Conservation (phyloP, 2,888 invertebrate species). For the Fragum sueziense region DNA sequence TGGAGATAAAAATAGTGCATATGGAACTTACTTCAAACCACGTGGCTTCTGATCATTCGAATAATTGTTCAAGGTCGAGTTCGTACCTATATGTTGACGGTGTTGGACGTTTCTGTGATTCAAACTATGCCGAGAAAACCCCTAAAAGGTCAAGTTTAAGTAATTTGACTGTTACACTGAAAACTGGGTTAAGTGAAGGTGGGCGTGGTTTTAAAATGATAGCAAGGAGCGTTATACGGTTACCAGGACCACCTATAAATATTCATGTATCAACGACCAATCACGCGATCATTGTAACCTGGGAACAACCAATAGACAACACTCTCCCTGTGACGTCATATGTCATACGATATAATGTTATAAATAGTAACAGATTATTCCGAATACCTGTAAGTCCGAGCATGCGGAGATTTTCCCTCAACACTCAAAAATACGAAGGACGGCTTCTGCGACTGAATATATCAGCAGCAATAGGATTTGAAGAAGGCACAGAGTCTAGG, state of each 20-base stretch:
- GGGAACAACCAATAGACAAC: slow-evolving; percentile 39
- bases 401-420: slow-evolving; percentile 42
- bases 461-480: slow-evolving; percentile 28
- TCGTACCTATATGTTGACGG: slow-evolving; percentile 14
- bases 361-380: not conserved
- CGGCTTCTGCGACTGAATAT: slow-evolving; percentile 28
- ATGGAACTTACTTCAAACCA: not conserved
- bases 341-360: slow-evolving; percentile 32
- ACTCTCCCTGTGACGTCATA: slow-evolving; percentile 48
- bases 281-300: slow-evolving; percentile 40
- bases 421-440: slow-evolving; percentile 35
- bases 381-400: slow-evolving; percentile 21
- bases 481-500: slow-evolving; percentile 29
- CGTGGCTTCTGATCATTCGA: too few relatives aligned
- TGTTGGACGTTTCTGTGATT: slow-evolving; percentile 11
- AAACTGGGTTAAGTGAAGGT: slow-evolving; percentile 12
- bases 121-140: not conserved
- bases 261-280: slow-evolving; percentile 9
- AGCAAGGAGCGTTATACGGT: slow-evolving; percentile 8
- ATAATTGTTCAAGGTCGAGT: not conserved
- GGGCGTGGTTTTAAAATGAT: slow-evolving; percentile 39
- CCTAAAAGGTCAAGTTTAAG: not conserved
- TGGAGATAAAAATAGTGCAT: not conserved
- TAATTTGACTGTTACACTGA: slow-evolving; percentile 21
- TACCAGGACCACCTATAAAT: slow-evolving; percentile 43